These are phyloP conservation scores for Wiebesia pumilae DNA, from an alignment of 1,140 invertebrate species.

Conservation along the genomic window DNA sequence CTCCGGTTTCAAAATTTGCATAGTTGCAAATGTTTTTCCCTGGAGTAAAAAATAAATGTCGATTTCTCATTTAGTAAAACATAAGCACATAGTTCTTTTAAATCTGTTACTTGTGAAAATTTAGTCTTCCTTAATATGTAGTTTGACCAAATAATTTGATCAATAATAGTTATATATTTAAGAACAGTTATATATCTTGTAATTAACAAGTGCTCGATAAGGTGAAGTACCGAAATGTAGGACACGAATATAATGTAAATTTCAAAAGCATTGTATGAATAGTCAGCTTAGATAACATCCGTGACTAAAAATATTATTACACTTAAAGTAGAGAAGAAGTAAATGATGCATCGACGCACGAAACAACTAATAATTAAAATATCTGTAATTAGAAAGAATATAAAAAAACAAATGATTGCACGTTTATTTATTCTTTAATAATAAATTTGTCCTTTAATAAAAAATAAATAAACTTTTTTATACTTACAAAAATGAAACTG, in stretches of 20 bases:
- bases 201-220: background rate
- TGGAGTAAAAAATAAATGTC: background rate
- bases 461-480: too few relatives aligned
- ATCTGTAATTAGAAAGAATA: too few relatives aligned
- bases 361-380: background rate
- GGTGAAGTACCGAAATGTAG: background rate
- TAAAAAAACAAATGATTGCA: too few relatives aligned
- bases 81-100: background rate
- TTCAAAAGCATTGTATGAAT: background rate
- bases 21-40: background rate
- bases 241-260: background rate
- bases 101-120: background rate
- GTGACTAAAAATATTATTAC: background rate
- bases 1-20: background rate
- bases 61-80: background rate
- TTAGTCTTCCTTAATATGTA: background rate
- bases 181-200: conserved; percentile 1
- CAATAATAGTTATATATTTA: background rate
- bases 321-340: background rate
- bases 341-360: background rate
- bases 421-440: too few relatives aligned
- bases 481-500: too few relatives aligned
- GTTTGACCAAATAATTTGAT: background rate
- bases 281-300: background rate
- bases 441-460: too few relatives aligned